Percentiles rank a stretch among this genome's conserved stretches.
These are phyloP conservation scores for Desmodus rotundus DNA, from an alignment of 2,113 vertebrate genomes.

Conservation along the genomic window DNA sequence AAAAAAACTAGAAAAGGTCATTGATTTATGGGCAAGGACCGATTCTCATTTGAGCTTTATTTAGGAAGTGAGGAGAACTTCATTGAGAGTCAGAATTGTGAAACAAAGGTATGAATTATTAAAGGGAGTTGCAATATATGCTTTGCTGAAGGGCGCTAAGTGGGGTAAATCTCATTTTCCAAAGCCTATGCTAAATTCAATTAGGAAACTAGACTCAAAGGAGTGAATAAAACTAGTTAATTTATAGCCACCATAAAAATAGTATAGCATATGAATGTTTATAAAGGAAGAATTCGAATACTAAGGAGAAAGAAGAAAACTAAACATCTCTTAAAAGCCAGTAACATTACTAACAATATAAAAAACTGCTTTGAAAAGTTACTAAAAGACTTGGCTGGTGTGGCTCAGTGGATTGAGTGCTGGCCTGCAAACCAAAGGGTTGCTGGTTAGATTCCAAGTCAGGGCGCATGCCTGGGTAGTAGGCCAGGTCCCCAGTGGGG, in stretches of 20 bases:
- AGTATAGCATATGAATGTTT: background rate
- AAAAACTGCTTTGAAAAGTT: background rate
- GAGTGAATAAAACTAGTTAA: background rate
- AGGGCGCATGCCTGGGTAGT: too few species aligned
- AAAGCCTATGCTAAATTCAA: background rate
- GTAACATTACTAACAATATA: background rate
- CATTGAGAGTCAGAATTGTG: background rate
- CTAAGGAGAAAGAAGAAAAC: background rate
- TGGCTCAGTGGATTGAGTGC: too few species aligned
- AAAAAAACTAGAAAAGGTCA: background rate
- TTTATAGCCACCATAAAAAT: background rate
- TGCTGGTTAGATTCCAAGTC: too few species aligned
- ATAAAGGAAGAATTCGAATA: conserved; percentile 15
- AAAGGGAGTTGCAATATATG: background rate
- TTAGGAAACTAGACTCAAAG: background rate
- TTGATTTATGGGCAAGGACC: background rate
- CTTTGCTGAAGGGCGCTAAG: background rate
- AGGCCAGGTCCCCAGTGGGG: too few species aligned
- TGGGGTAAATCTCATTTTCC: conserved; percentile 20
- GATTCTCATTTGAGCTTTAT: background rate
- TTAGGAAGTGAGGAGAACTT: conserved; percentile 10
- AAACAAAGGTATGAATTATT: conserved; percentile 7
- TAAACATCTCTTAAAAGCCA: background rate
- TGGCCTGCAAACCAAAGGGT: too few species aligned
- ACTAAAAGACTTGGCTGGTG: too few species aligned